Percentiles rank a stretch among this genome's conserved stretches.
phyloP scores from a whole-genome alignment of 2,797 vertebrate species.

The Bradypus variegatus region DNA sequence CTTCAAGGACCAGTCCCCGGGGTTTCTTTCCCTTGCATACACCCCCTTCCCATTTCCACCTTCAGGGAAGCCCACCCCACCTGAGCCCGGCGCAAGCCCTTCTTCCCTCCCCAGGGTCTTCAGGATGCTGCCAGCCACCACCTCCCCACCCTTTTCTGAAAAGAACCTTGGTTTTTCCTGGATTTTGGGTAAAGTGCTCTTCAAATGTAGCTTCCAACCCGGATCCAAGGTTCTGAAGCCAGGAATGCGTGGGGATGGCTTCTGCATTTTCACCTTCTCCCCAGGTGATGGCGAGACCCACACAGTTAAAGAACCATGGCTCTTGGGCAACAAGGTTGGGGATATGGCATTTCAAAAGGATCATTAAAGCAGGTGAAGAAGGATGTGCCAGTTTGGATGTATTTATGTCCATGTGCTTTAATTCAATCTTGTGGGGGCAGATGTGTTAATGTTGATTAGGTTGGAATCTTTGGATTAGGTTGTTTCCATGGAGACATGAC shows the following conservation, averaged over 20 bases:
- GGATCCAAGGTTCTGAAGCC: background rate
- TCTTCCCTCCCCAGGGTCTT: background rate
- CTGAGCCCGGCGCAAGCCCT: background rate
- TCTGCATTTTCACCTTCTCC: background rate
- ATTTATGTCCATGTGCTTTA: too few species aligned
- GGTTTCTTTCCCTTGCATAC: too few species aligned
- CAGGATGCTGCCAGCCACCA: rapidly evolving
- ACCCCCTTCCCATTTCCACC: background rate
- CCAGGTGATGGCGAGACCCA: background rate
- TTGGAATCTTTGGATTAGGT: too few species aligned
- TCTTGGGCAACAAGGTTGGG: background rate
- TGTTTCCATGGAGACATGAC: too few species aligned
- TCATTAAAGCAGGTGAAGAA: background rate
- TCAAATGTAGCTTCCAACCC: background rate
- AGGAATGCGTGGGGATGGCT: rapidly evolving
- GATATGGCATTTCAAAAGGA: background rate
- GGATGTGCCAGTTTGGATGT: background rate
- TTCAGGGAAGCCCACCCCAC: background rate
- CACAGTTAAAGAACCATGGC: background rate
- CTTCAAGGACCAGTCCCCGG: background rate
- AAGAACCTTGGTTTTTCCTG: background rate
- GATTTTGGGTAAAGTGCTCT: background rate
- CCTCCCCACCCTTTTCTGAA: rapidly evolving
- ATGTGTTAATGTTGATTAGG: too few species aligned
- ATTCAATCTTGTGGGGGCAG: too few species aligned